Evolutionary conservation across 1,140 invertebrate genomes (phyloP), one percentile per base, ranked within the genome.

Genomic region (Archivesica marissinica): DNA sequence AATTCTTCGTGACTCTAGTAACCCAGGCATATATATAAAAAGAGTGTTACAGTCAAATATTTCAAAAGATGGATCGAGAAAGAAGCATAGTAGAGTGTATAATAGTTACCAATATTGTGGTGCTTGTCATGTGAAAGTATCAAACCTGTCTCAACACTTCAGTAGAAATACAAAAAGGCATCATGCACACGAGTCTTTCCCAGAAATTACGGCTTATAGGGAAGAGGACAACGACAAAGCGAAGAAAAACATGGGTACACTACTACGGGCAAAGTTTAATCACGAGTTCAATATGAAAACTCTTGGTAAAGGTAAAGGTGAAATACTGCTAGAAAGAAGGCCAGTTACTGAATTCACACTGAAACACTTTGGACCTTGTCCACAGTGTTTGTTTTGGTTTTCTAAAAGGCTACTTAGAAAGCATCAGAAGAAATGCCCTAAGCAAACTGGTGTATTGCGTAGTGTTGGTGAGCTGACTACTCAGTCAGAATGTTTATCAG

Each of bases 91-190:
- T 20, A 54, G 66, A 35, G 50, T 74, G 39, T 59, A 82, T 33
- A 82, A 82, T 28, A 82, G 80, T 59, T 82, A 59, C 25, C 80
- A 82, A 54, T 82, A 74, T 38, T 82, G 80, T 61, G 80, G 33
- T n/a, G 47, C 20, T 20, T 82, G 80, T 28, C 41, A 74, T 20
- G 39, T 33, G 44, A 82, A 72, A 33, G 35, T 56, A 25, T 80
- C 78, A 68, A 80, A 80, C 61, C 39, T 80, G 15, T 20, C 66
- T 41, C 80, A 83, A 33, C 80, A 83, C 23, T 61, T 83, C 17
- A 30, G 50, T 1, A 38, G 79, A 72, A 70, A 82, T 33, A 4
- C 35, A 38, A 1, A 11, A 0, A 64, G 20, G 0, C 1, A 25
- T 44, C 44, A 72, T 56, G 9, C n/a, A 38, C 50, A 59, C 47